Percentiles rank a stretch among this genome's conserved stretches.
phyloP scores from a whole-genome alignment of 2,888 invertebrate genomes.

The Caenorhabditis drosophilae region DNA sequence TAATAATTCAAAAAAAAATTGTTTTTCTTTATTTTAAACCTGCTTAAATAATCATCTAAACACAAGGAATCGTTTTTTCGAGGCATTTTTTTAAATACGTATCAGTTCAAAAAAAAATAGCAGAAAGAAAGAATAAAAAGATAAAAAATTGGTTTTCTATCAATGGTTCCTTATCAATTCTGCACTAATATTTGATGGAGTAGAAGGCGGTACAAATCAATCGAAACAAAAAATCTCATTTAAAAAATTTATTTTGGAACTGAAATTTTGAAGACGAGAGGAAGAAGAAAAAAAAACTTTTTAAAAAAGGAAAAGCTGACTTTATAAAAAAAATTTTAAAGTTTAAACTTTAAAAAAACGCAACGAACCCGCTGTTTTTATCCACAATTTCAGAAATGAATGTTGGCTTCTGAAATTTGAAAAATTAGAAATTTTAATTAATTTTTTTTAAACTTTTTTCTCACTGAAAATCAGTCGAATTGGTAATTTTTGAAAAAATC shows the following conservation, averaged over 20 bases:
- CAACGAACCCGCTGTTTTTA: background rate
- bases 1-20: background rate
- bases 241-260: no score
- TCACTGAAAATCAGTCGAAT: conserved; percentile 24
- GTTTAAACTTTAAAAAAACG: no score
- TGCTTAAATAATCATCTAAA: conserved; percentile 35
- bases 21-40: conserved; percentile 7
- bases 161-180: no score
- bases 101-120: conserved; percentile 1
- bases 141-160: no score
- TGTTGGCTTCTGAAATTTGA: background rate
- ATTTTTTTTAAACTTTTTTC: conserved; percentile 5
- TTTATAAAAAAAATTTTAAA: no score
- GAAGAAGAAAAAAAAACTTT: no score
- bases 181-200: no score
- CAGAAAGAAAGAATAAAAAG: background rate
- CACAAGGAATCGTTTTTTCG: conserved; percentile 24
- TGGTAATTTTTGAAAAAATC: conserved; percentile 32
- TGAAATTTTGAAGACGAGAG: no score
- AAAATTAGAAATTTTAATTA: background rate
- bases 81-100: conserved; percentile 9
- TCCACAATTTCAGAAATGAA: background rate
- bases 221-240: no score
- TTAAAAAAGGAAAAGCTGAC: no score
- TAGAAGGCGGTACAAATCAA: no score